Base-by-base conservation (phyloP, 1,140 invertebrate genomes). In the Argopecten irradians region DNA sequence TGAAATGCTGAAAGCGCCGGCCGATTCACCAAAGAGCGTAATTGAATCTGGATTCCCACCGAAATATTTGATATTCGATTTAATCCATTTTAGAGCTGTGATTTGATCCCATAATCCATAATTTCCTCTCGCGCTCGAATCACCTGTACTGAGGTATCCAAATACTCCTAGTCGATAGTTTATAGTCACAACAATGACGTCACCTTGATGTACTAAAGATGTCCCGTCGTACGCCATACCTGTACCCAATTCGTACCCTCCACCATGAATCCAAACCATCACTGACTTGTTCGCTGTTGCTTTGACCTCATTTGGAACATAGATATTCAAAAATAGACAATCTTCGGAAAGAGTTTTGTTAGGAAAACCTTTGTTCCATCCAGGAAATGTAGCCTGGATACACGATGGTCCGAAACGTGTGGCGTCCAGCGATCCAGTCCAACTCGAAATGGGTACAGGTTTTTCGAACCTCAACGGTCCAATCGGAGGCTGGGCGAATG, bases 201-300 rank as follows among this genome's bases (percentile, higher is more conserved):
- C 97, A 71, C 91, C 92, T 19, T 92, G 89, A 13, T 97, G 97
- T 0, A 98, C 98, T 35, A 99, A 95, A 92, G 96, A 87, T 0
- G 89, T 95, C 88, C 97, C 98, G 96, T 99, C 98, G 95, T 99
- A 99, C 11, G 99, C 97, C 94, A 99, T 98, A 34, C 97, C 97
- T 22, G 98, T 98, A 35, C 98, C 98, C 34, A 46, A 46, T 94
- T 98, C 98, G 96, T 99, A 99, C 11, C 98, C 98, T 85, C 98
- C 98, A 71, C 98, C 98, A 95, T 98, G 99, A 89, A 99, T 97
- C 98, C 98, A 99, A 36, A 99, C 97, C 97, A 99, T 97, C 32
- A 99, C 98, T 36, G 98, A 82, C 84, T 88, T 90, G 13, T 43
- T 28, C 8, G 13, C 19, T 16, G 11, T 86, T 84, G 35, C 36